These are phyloP conservation scores for Archilochus colubris DNA, from an alignment of 2,113 vertebrate genomes.

Conservation along the genomic window DNA sequence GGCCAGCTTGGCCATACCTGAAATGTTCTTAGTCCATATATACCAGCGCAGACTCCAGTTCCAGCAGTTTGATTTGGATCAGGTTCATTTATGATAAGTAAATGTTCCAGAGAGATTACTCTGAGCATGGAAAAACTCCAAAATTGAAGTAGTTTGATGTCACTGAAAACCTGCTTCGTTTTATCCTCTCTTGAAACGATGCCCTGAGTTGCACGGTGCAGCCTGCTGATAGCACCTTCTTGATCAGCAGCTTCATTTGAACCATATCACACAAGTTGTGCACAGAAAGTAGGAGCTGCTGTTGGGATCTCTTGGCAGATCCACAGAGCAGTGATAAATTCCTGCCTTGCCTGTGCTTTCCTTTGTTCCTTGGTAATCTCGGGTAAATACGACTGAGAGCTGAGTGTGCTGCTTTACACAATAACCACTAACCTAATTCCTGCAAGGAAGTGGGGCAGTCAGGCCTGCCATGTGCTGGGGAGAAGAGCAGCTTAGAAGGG, in stretches of 20 bases:
- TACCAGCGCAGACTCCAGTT: too few relatives aligned
- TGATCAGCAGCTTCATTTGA: background rate
- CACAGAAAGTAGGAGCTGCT: background rate
- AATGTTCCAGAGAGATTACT: background rate
- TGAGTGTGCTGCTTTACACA: background rate
- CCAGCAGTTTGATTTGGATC: background rate
- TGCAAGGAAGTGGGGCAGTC: background rate
- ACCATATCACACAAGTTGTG: background rate
- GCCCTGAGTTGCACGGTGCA: background rate
- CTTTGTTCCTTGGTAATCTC: background rate
- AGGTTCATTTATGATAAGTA: background rate
- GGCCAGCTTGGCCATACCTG: background rate
- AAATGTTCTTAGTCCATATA: accelerated
- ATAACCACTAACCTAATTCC: background rate
- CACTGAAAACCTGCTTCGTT: background rate
- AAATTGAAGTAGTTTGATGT: background rate
- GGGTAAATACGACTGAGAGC: background rate
- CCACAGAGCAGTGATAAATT: background rate
- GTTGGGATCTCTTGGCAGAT: background rate
- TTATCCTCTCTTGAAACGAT: background rate
- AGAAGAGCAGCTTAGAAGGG: background rate
- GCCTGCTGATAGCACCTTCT: background rate
- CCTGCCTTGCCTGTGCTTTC: background rate
- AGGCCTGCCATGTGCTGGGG: background rate
- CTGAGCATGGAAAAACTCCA: background rate